These are phyloP conservation scores for Ciconia maguari DNA, from an alignment of 2,113 vertebrate species.

Conservation along the genomic window DNA sequence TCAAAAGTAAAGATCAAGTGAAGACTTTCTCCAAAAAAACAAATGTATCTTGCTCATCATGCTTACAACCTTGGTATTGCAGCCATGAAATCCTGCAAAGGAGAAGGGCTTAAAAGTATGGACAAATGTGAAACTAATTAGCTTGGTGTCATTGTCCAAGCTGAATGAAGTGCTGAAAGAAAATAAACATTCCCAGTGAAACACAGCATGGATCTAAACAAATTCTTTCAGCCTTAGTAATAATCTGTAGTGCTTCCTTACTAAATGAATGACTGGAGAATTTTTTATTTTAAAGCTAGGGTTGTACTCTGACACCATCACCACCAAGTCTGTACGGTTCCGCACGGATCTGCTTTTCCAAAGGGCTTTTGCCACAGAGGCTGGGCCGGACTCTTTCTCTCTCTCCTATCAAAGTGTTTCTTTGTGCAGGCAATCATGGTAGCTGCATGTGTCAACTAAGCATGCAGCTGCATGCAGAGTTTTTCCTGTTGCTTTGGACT, in stretches of 20 bases:
- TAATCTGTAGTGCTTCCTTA: not conserved
- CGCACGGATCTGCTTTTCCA: not conserved
- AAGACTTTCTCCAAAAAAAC: not conserved
- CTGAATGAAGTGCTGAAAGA: constrained; percentile 40
- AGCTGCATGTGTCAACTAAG: not conserved
- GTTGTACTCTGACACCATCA: not conserved
- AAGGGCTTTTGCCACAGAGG: not conserved
- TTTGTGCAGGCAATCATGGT: not conserved
- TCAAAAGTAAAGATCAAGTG: not conserved
- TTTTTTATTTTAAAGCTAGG: not conserved
- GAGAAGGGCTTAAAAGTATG: not conserved
- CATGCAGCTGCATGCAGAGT: not conserved
- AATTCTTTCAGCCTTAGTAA: constrained; percentile 54
- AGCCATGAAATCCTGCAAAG: not conserved
- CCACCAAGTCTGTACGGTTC: accelerated
- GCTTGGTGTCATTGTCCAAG: not conserved
- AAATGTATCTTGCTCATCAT: not conserved
- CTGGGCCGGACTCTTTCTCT: not conserved
- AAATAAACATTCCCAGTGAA: constrained; percentile 24
- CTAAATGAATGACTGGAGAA: not conserved
- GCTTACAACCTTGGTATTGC: not conserved
- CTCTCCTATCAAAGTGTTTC: not conserved
- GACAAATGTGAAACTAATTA: constrained; percentile 50
- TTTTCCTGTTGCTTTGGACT: constrained; percentile 16
- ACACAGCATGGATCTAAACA: constrained; percentile 39